Conservation (phyloP, 2,113 vertebrate species). For the Leucosticte australis region DNA sequence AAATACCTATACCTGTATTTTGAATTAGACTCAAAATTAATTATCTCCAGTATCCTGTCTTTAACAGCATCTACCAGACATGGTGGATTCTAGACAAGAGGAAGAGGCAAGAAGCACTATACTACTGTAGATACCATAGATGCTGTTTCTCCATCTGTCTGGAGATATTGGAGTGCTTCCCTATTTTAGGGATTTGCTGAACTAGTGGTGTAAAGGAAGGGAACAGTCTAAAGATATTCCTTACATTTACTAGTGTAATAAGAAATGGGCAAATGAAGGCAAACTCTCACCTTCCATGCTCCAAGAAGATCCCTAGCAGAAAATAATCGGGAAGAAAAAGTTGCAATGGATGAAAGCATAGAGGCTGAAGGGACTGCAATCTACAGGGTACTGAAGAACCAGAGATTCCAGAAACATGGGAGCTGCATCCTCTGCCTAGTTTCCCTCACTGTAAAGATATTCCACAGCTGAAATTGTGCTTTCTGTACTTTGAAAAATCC, state of each 20-base stretch:
- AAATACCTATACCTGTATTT: background rate
- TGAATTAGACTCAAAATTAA: background rate
- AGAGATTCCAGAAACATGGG: background rate
- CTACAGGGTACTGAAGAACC: background rate
- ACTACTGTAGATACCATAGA: background rate
- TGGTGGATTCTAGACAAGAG: background rate
- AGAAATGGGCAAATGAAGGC: background rate
- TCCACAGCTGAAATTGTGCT: background rate
- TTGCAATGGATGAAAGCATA: background rate
- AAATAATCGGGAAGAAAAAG: background rate
- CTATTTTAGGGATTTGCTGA: background rate
- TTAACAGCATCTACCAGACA: background rate
- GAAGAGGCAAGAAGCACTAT: conserved; percentile 17
- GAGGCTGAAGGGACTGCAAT: background rate
- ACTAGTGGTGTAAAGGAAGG: background rate
- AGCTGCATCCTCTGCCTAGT: background rate
- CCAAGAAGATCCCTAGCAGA: background rate
- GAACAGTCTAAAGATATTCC: background rate
- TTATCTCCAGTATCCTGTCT: background rate
- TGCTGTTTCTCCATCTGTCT: conserved; percentile 42
- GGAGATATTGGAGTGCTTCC: background rate
- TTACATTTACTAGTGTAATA: background rate
- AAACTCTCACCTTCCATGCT: background rate
- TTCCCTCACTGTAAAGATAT: background rate
- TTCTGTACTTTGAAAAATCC: background rate